Evolutionary conservation across 2,797 vertebrate species (phyloP).

Genomic region (Buceros bicornis): DNA sequence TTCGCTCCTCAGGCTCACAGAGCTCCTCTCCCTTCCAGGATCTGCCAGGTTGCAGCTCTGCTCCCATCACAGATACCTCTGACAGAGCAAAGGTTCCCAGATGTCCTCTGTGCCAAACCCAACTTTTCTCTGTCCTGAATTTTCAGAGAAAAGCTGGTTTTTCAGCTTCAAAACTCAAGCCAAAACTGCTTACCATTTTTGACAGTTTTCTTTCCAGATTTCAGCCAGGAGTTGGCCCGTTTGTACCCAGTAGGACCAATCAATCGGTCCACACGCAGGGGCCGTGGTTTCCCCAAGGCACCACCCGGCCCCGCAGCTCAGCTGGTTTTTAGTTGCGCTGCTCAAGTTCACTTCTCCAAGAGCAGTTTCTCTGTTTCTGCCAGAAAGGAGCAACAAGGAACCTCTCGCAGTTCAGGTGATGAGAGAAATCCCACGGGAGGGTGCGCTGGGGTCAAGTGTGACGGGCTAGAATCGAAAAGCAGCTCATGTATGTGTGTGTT

Average conservation of each 20-base stretch:
- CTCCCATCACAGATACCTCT: background rate
- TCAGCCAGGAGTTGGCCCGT: background rate
- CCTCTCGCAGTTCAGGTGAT: background rate
- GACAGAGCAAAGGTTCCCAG: background rate
- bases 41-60: background rate
- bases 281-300: background rate
- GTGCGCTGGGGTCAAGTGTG: background rate
- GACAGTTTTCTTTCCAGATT: background rate
- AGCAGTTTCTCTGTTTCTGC: background rate
- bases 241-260: background rate
- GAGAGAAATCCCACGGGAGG: background rate
- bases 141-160: background rate
- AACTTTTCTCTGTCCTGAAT: background rate
- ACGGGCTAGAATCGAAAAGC: no score
- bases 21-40: background rate
- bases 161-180: background rate
- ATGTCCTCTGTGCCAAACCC: background rate
- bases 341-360: fast-evolving
- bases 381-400: background rate
- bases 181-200: fast-evolving
- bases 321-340: background rate
- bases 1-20: background rate
- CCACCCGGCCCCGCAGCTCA: background rate
- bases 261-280: no score
- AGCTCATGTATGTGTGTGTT: no score